Percentiles rank a stretch among this genome's conserved stretches.
Evolutionary conservation across 2,113 vertebrate species (phyloP).

Genomic region (Megalops atlanticus): DNA sequence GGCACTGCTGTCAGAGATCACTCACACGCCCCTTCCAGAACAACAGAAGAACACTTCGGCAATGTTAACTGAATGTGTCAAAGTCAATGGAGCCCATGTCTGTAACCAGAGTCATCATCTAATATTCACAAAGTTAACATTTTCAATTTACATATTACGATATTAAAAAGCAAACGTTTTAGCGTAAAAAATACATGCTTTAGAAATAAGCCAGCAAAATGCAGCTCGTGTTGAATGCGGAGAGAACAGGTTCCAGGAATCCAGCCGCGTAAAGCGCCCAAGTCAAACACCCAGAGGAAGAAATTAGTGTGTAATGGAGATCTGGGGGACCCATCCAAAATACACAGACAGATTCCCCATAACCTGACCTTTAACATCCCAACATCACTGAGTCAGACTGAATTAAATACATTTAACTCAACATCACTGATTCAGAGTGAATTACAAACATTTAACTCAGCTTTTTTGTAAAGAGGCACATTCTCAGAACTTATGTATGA

Average conservation of each 20-base stretch:
- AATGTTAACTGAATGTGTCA: not conserved
- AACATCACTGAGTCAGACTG: not conserved
- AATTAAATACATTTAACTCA: not conserved
- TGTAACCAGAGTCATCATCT: no score
- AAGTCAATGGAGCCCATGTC: not conserved
- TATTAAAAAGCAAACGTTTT: conserved; percentile 26
- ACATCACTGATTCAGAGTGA: not conserved
- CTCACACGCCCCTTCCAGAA: not conserved
- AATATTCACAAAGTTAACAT: conserved; percentile 29
- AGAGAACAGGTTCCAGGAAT: not conserved
- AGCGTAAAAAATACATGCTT: not conserved
- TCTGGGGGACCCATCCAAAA: no score
- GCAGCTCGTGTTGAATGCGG: not conserved
- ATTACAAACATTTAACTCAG: not conserved
- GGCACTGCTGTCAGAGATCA: not conserved
- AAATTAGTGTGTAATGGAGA: no score
- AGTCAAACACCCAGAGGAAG: no score
- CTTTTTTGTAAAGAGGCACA: not conserved
- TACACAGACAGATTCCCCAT: not conserved
- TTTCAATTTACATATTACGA: conserved; percentile 14
- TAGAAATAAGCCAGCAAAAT: not conserved
- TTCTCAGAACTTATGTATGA: not conserved
- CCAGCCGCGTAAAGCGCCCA: no score
- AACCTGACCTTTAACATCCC: conserved; percentile 7
- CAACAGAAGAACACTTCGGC: not conserved